phyloP scores from a whole-genome alignment of 1,140 invertebrate species.

The Metopolophium dirhodum region DNA sequence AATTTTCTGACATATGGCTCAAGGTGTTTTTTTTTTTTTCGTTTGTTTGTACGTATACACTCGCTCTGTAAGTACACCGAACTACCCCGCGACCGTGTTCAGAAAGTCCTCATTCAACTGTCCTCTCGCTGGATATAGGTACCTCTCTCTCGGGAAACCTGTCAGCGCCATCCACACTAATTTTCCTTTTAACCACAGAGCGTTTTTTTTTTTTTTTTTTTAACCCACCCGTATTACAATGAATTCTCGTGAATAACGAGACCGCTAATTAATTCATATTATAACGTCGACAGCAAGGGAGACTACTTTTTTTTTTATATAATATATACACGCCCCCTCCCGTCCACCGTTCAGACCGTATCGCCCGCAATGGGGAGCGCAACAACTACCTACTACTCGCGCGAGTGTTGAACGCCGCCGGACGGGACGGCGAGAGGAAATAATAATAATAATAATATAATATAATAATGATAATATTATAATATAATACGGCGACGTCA shows the following conservation, averaged over 20 bases:
- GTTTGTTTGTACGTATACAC: not conserved
- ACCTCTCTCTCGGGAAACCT: not conserved
- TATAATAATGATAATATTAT: not conserved
- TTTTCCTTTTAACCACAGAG: slow-evolving; percentile 28
- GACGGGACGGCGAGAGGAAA: not conserved
- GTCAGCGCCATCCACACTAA: slow-evolving; percentile 36
- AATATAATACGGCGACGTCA: not conserved
- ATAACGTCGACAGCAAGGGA: not conserved
- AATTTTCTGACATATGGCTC: slow-evolving; percentile 28
- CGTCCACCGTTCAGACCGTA: not conserved
- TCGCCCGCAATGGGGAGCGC: not conserved
- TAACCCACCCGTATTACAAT: not conserved
- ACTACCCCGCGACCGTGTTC: not conserved
- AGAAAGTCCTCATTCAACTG: slow-evolving; percentile 30
- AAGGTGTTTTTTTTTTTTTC: slow-evolving; percentile 12
- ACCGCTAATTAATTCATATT: slow-evolving; percentile 32
- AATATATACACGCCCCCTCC: not conserved
- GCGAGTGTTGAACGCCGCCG: not conserved
- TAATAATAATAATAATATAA: not conserved
- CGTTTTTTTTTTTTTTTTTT: not conserved
- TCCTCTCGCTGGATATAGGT: not conserved
- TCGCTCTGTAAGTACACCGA: not conserved
- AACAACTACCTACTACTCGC: not conserved
- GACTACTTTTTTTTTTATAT: not conserved
- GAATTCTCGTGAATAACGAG: not conserved